Base-by-base conservation (phyloP, 2,113 vertebrate genomes). In the Zonotrichia leucophrys region DNA sequence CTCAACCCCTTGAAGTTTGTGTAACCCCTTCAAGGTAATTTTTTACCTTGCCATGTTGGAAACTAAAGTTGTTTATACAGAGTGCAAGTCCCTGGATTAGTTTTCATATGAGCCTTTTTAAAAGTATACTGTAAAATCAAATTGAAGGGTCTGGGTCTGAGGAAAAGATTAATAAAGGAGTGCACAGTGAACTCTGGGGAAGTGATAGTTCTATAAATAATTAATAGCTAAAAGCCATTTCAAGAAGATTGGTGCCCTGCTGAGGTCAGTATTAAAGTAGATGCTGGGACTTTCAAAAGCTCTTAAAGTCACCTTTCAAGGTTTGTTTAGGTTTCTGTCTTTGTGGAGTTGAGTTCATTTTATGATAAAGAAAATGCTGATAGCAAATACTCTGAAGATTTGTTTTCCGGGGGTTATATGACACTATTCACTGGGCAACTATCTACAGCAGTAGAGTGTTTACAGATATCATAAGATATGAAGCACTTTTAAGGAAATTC, bases 161-260 rank as follows among this genome's bases (percentile, higher is more conserved):
- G 78, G 85, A 79, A 53, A 96, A 92, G 77, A 79, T 91, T 95
- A 87, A 86, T 94, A 94, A 95, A 89, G 53, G 47, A 83, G 46
- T 89, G 33, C 64, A 44, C 39, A 73, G 82, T 85, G 87, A 82
- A 87, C 81, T 86, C 70, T 33, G 23, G 62, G 42, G 47, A 92
- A 77, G 56, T 80, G 64, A 92, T 94, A 85, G 92, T 89, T 95
- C 64, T 95, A 90, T 83, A 93, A 97, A 90, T 96, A 94, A 96
- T 92, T 89, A 95, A 96, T 93, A 81, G 88, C 68, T 92, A 78
- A 95, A 97, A 96, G 79, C 83, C 18, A 24, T 96, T 97, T 95
- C 77, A 76, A 37, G 91, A 95, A 87, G 58, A 24, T 31, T 87
- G 68, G 49, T 96, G 87, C 77, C 72, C 68, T 90, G 28, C 56